Evolutionary conservation across 2,888 invertebrate genomes (phyloP).

Genomic region (Chesias legatella): DNA sequence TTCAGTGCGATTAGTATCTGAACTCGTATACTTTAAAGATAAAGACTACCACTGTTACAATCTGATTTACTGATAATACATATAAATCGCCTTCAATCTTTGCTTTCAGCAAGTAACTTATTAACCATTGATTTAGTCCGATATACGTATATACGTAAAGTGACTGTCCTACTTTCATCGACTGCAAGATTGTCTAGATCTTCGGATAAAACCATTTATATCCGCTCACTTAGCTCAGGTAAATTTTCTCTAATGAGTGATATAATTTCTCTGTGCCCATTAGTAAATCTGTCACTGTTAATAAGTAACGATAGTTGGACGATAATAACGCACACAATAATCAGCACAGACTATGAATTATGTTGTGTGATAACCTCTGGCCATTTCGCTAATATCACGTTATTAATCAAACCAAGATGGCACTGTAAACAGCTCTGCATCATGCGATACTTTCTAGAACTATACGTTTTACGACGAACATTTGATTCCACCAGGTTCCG

Average conservation of each 20-base stretch:
- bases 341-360: conserved; percentile 31
- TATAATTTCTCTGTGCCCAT: background rate
- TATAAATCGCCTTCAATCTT: no score
- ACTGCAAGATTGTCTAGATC: background rate
- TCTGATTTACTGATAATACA: conserved; percentile 1
- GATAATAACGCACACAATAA: conserved; percentile 31
- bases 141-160: conserved; percentile 1
- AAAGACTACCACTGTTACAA: no score
- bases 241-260: conserved; percentile 4
- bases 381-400: conserved; percentile 48
- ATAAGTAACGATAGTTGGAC: conserved; percentile 26
- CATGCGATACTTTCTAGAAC: conserved; percentile 34
- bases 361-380: conserved; percentile 45
- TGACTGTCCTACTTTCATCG: background rate
- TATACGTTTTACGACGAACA: no score
- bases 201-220: background rate
- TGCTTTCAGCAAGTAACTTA: background rate
- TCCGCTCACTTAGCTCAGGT: conserved; percentile 2
- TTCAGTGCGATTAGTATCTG: no score
- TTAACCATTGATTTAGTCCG: conserved; percentile 5
- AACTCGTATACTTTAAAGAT: no score
- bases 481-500: no score
- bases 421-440: conserved; percentile 55
- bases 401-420: conserved; percentile 66
- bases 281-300: conserved; percentile 18